These are phyloP conservation scores for Chiloscyllium plagiosum DNA, from an alignment of 2,113 vertebrate species.

Conservation along the genomic window DNA sequence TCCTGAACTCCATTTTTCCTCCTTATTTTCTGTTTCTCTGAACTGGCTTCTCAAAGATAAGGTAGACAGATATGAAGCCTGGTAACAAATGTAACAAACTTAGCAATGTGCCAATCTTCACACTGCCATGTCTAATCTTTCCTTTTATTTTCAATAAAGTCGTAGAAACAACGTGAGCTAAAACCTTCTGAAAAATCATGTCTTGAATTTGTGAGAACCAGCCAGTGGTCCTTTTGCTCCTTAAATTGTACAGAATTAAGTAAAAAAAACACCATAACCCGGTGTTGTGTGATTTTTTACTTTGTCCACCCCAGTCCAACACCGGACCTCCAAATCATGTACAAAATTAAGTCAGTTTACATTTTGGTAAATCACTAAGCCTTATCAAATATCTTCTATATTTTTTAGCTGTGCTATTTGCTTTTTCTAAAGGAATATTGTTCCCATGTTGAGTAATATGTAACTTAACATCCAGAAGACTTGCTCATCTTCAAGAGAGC, in stretches of 20 bases:
- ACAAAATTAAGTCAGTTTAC: neutral
- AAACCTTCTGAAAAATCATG: neutral
- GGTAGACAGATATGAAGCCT: neutral
- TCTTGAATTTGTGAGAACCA: neutral
- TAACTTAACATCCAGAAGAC: neutral
- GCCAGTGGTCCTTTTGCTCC: neutral
- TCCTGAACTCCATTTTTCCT: neutral
- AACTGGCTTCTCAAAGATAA: neutral
- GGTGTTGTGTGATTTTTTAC: no score
- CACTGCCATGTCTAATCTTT: neutral
- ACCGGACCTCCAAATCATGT: neutral
- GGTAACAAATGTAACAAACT: neutral
- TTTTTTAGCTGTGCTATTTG: neutral
- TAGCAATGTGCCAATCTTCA: neutral
- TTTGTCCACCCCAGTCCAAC: no score
- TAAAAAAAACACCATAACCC: no score
- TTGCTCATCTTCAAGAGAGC: neutral
- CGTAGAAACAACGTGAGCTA: neutral
- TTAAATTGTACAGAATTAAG: neutral
- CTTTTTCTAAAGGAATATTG: neutral
- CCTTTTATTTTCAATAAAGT: neutral
- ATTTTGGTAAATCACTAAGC: neutral
- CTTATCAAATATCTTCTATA: neutral
- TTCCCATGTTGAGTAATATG: neutral
- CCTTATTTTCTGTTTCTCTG: neutral